Evolutionary conservation across 2,113 vertebrate species (phyloP).

Genomic region (Entomyzon cyanotis): DNA sequence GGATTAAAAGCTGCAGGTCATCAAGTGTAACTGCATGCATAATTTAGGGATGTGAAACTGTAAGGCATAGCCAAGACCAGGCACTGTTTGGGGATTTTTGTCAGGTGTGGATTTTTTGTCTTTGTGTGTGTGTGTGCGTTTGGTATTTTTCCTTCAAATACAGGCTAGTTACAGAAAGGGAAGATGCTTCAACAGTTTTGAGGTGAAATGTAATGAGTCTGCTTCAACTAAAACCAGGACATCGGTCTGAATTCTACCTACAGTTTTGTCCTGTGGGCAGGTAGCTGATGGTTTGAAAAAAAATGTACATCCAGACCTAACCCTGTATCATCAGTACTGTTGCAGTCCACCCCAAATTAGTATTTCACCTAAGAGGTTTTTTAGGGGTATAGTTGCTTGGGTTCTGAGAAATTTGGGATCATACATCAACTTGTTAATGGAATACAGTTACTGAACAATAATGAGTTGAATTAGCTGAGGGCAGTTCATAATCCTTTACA

Average conservation of each 20-base stretch:
- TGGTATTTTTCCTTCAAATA: background rate
- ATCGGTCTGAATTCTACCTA: background rate
- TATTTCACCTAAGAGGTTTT: background rate
- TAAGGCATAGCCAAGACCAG: background rate
- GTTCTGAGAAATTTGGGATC: background rate
- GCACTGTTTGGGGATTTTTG: background rate
- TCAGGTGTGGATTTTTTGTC: background rate
- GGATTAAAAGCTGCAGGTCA: background rate
- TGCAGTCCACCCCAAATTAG: background rate
- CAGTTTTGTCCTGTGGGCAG: background rate
- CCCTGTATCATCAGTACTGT: accelerated
- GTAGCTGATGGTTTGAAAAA: background rate
- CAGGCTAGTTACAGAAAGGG: background rate
- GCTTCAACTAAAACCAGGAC: accelerated
- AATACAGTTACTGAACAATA: background rate
- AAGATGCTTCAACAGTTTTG: background rate
- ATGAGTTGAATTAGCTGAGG: background rate
- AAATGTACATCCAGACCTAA: accelerated
- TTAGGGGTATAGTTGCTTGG: too few species aligned
- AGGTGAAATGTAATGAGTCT: too few species aligned
- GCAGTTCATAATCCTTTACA: background rate
- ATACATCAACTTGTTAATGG: accelerated
- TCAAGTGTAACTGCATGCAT: too few species aligned
- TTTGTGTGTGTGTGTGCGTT: background rate
- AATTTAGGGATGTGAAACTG: background rate